Evolutionary conservation across 2,797 vertebrate genomes (phyloP).

Genomic region (Anguilla pacifica): DNA sequence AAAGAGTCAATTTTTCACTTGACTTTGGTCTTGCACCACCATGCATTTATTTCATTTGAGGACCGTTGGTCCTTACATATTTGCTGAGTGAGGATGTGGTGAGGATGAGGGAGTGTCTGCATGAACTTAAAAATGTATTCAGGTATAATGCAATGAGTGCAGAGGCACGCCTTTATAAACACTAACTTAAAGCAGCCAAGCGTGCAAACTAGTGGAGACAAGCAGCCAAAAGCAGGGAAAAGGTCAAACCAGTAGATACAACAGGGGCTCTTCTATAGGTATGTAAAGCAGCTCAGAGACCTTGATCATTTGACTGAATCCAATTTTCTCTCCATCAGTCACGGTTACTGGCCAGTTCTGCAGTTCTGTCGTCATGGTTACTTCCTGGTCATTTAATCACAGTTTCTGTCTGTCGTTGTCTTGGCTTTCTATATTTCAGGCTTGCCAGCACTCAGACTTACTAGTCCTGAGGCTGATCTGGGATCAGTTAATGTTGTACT

Average conservation of each 20-base stretch:
- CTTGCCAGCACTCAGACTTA: not conserved
- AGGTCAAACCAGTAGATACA: not conserved
- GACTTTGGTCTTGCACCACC: not conserved
- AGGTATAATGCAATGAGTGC: not conserved
- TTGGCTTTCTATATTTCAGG: not conserved
- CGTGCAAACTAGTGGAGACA: not conserved
- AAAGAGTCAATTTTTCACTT: not conserved
- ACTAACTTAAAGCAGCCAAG: not conserved
- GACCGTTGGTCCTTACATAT: slow-evolving; percentile 4
- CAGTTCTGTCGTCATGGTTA: not conserved
- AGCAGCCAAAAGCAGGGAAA: not conserved
- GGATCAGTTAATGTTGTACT: not conserved
- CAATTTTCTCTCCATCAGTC: not conserved
- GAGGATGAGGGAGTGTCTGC: not conserved
- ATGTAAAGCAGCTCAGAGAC: not conserved
- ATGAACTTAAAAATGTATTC: not conserved
- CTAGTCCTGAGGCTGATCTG: not conserved
- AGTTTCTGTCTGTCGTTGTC: not conserved
- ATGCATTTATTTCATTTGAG: not conserved
- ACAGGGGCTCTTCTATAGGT: not conserved
- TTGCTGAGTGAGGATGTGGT: not conserved
- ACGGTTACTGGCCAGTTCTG: not conserved
- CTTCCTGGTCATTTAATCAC: not conserved
- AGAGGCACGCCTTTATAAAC: not conserved
- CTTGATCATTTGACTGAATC: not conserved